Conservation (phyloP, 2,797 vertebrate genomes). For the Microcaecilia unicolor region DNA sequence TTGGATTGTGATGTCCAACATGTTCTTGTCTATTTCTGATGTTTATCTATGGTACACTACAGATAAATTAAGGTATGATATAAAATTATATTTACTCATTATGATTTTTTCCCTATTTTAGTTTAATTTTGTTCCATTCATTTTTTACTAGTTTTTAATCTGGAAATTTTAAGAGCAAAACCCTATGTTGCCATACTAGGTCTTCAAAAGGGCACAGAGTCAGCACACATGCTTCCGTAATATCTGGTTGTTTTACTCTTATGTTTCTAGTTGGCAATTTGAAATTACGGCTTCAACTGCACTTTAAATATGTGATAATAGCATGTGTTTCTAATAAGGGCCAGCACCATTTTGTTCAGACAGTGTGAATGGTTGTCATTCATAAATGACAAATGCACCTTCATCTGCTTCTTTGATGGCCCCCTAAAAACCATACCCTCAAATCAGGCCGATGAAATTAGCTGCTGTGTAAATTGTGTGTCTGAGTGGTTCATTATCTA, state of each 20-base stretch:
- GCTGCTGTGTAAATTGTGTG: conserved; percentile 85
- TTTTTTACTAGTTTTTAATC: conserved; percentile 32
- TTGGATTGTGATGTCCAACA: too few relatives aligned
- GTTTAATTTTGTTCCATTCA: conserved; percentile 27
- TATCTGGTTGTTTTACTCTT: conserved; percentile 72
- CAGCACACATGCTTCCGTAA: conserved; percentile 69
- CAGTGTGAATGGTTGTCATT: conserved; percentile 75
- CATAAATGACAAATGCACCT: conserved; percentile 79
- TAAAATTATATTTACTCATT: too few relatives aligned
- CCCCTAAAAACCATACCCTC: conserved; percentile 72
- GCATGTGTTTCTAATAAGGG: conserved; percentile 70
- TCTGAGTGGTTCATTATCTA: conserved; percentile 95
- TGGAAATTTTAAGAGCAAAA: conserved; percentile 50
- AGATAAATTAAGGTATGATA: too few relatives aligned
- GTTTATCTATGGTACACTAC: too few relatives aligned
- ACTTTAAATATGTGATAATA: conserved; percentile 78
- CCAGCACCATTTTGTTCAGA: conserved; percentile 68
- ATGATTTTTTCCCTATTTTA: conserved; percentile 11
- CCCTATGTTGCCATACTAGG: conserved; percentile 59
- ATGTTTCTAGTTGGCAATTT: conserved; percentile 71
- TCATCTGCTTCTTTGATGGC: conserved; percentile 63
- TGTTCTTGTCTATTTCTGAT: too few relatives aligned
- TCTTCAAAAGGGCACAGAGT: conserved; percentile 67
- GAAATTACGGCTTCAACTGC: conserved; percentile 72
- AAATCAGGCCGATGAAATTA: conserved; percentile 86